A percentile compares a stretch with the other conserved stretches of the same genome.
Evolutionary conservation across 1,140 invertebrate species (phyloP).

Genomic region (Tachypleus tridentatus): DNA sequence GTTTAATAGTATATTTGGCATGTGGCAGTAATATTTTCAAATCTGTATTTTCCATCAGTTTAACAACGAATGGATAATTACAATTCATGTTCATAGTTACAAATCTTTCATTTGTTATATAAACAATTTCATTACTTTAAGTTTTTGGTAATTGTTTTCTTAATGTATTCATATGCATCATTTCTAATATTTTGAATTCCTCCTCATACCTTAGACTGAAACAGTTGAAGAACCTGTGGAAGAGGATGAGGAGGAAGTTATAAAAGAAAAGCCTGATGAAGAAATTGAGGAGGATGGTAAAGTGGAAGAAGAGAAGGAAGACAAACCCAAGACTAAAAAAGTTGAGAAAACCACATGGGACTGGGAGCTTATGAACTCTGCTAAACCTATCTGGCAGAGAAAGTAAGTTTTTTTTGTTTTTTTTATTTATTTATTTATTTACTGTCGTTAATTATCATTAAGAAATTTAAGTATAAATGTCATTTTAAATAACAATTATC

Average conservation of each 20-base stretch:
- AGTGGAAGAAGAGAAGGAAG: slow-evolving; percentile 53
- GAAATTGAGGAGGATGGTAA: slow-evolving; percentile 31
- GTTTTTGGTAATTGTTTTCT: background rate
- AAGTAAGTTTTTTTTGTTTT: slow-evolving; percentile 40
- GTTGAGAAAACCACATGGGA: slow-evolving; percentile 96
- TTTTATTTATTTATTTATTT: no score
- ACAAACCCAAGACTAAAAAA: slow-evolving; percentile 79
- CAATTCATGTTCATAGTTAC: background rate
- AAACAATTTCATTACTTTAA: background rate
- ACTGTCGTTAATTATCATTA: no score
- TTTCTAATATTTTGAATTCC: background rate
- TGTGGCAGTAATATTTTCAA: no score
- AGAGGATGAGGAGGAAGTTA: slow-evolving; percentile 44
- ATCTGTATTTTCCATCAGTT: no score
- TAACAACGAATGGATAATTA: no score
- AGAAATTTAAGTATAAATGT: no score
- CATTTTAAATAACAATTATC: no score
- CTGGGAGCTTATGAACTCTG: slow-evolving; percentile 87
- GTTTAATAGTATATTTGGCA: no score
- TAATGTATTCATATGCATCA: background rate
- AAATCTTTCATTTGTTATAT: slow-evolving; percentile 4
- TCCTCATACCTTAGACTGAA: slow-evolving; percentile 44
- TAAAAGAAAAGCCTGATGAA: slow-evolving; percentile 41
- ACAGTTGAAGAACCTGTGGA: slow-evolving; percentile 68
- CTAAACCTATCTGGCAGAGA: slow-evolving; percentile 97